A percentile compares a stretch with the other conserved stretches of the same genome.
Conservation (phyloP, 2,888 invertebrate species). For the Belgica antarctica region DNA sequence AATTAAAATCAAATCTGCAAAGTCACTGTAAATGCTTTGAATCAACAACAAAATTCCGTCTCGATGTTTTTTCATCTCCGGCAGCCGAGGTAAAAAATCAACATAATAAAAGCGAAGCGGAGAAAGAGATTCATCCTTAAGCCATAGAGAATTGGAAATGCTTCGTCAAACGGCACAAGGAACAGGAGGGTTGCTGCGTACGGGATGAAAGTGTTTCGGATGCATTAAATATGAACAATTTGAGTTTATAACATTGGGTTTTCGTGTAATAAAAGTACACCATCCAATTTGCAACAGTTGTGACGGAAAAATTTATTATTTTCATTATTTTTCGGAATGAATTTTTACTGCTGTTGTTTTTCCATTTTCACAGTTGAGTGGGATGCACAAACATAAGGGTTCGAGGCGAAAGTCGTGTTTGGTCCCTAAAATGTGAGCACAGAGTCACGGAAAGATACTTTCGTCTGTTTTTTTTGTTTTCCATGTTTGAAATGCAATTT, state of each 20-base stretch:
- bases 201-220: constrained; percentile 8
- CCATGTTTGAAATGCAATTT: constrained; percentile 19
- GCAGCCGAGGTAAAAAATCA: constrained; percentile 5
- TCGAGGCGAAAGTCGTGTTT: not conserved
- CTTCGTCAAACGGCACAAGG: not conserved
- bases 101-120: constrained; percentile 19
- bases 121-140: constrained; percentile 17
- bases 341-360: constrained; percentile 33
- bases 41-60: too few relatives aligned
- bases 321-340: constrained; percentile 40
- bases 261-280: constrained; percentile 37
- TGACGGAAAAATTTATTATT: constrained; percentile 44
- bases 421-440: not conserved
- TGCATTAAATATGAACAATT: constrained; percentile 44
- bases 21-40: constrained; percentile 9
- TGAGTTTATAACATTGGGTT: constrained; percentile 37
- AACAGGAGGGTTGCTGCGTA: constrained; percentile 5
- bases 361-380: constrained; percentile 42
- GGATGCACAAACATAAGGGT: constrained; percentile 36
- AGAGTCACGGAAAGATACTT: not conserved
- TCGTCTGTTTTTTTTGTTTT: not conserved
- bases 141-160: constrained; percentile 24
- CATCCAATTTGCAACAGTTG: constrained; percentile 44
- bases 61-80: not conserved
- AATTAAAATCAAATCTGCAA: constrained; percentile 22